phyloP scores from a whole-genome alignment of 2,888 invertebrate genomes.

The Idaea straminata region DNA sequence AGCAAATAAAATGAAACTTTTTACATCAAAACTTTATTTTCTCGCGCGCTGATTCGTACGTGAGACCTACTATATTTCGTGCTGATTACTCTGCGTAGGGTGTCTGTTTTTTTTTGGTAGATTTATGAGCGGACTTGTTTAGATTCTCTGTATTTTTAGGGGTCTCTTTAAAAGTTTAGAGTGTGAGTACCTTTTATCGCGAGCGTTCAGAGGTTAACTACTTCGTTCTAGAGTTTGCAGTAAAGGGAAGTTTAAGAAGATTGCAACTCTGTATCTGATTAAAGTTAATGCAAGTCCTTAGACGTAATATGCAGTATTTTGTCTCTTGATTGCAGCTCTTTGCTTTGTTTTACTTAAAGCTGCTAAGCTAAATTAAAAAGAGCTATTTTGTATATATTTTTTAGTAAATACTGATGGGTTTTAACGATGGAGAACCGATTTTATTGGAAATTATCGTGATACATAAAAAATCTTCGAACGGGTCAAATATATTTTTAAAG shows the following conservation, averaged over 20 bases:
- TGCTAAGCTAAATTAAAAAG: background rate
- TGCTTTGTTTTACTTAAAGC: background rate
- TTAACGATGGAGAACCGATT: too few species aligned
- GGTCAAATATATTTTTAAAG: too few species aligned
- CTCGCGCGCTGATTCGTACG: conserved; percentile 69
- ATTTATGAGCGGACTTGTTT: background rate
- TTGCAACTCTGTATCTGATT: background rate
- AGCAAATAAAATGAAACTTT: conserved; percentile 76
- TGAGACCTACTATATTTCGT: conserved; percentile 66
- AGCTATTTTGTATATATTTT: background rate
- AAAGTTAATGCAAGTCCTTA: background rate
- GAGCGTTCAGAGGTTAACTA: background rate
- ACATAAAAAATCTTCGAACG: too few species aligned
- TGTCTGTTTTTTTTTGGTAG: conserved; percentile 26
- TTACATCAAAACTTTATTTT: conserved; percentile 80
- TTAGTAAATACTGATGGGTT: background rate
- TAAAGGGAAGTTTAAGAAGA: background rate
- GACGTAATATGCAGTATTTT: background rate
- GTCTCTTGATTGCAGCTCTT: background rate
- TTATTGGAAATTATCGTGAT: too few species aligned
- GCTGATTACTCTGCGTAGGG: conserved; percentile 64
- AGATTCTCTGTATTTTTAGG: background rate
- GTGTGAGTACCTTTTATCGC: background rate
- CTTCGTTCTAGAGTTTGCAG: background rate
- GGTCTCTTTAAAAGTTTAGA: background rate